Conservation (phyloP, 2,113 vertebrate species). For the Struthidea cinerea region DNA sequence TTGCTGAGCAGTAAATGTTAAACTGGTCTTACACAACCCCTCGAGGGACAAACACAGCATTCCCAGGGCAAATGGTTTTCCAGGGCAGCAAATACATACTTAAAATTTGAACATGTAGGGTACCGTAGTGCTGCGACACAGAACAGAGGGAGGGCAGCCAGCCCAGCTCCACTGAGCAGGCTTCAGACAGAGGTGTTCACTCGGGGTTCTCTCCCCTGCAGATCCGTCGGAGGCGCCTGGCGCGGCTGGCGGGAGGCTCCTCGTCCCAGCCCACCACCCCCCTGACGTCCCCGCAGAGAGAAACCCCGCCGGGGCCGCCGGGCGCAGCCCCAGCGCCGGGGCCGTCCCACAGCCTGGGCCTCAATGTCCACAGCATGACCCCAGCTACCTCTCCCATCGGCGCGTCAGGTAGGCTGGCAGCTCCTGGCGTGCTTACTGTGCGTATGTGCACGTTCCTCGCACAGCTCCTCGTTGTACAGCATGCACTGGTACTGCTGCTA, state of each 20-base stretch:
- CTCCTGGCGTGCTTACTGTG: accelerated
- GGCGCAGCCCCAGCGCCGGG: slow-evolving; percentile 79
- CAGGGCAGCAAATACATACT: neutral
- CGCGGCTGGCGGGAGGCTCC: slow-evolving; percentile 89
- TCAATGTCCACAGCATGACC: slow-evolving; percentile 89
- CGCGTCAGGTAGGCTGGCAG: slow-evolving; percentile 81
- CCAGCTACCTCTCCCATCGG: slow-evolving; percentile 97
- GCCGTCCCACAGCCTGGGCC: slow-evolving; percentile 86
- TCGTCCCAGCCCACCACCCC: slow-evolving; percentile 92
- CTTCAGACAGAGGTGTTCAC: neutral
- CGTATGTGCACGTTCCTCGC: accelerated
- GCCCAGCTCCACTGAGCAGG: accelerated
- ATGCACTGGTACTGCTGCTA: accelerated
- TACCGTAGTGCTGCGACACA: accelerated
- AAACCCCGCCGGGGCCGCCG: slow-evolving; percentile 90
- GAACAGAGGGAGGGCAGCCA: neutral
- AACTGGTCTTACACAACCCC: neutral
- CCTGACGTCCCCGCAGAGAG: slow-evolving; percentile 93
- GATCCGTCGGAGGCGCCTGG: slow-evolving; percentile 94
- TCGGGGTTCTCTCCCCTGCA: neutral
- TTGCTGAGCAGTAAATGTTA: neutral
- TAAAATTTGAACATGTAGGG: accelerated
- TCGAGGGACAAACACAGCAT: neutral
- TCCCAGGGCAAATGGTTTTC: neutral
- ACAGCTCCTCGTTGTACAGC: accelerated